A percentile compares a stretch with the other conserved stretches of the same genome.
phyloP scores from a whole-genome alignment of 2,113 vertebrate species.

The Australoheros scitulus region DNA sequence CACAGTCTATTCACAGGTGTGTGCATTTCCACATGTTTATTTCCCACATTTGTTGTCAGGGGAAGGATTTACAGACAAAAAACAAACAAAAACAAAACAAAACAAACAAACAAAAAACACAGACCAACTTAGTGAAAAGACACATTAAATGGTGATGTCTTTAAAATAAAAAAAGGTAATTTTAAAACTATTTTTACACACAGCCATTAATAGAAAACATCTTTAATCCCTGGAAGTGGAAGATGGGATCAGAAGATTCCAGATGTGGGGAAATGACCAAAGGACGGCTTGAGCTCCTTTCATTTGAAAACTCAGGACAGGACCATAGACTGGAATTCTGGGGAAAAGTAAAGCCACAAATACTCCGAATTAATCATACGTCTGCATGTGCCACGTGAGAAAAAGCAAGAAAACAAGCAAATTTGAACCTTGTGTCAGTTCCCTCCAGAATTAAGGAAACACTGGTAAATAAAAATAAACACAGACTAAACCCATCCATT shows the following conservation, averaged over 20 bases:
- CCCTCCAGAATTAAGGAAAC: neutral
- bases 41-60: slow-evolving; percentile 60
- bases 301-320: slow-evolving; percentile 81
- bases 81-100: slow-evolving; percentile 49
- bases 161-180: slow-evolving; percentile 29
- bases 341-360: slow-evolving; percentile 4
- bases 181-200: slow-evolving; percentile 30
- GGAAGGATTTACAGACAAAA: slow-evolving; percentile 33
- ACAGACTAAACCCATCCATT: neutral
- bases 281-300: neutral
- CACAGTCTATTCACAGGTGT: neutral
- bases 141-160: slow-evolving; percentile 39
- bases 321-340: slow-evolving; percentile 94
- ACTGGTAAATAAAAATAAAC: slow-evolving; percentile 3
- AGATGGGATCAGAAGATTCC: slow-evolving; percentile 26
- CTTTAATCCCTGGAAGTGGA: slow-evolving; percentile 20
- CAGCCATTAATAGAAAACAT: slow-evolving; percentile 48
- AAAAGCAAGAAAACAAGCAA: neutral
- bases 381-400: neutral
- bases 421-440: neutral
- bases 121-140: slow-evolving; percentile 36
- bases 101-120: slow-evolving; percentile 40
- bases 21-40: slow-evolving; percentile 65
- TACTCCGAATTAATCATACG: neutral
- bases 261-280: slow-evolving; percentile 3